Evolutionary conservation across 2,888 invertebrate species (phyloP).

Genomic region (Calliscelio sp.): DNA sequence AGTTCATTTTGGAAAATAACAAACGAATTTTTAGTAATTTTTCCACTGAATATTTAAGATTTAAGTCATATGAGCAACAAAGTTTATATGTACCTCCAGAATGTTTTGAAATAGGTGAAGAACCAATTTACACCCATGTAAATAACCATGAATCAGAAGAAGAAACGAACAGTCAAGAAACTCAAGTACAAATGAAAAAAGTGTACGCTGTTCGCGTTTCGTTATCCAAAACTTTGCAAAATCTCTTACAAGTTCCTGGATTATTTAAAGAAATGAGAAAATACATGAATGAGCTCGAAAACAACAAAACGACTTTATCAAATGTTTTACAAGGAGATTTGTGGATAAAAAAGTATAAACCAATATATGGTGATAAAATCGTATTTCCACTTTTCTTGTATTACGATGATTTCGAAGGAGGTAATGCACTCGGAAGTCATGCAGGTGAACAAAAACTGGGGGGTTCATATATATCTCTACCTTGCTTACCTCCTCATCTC

Average conservation of each 20-base stretch:
- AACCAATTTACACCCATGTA: neutral
- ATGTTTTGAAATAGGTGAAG: constrained; percentile 55
- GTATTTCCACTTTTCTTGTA: constrained; percentile 7
- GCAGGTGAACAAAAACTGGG: constrained; percentile 17
- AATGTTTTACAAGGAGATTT: constrained; percentile 24
- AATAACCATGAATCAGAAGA: neutral
- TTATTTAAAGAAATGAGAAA: constrained; percentile 6
- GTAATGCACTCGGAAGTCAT: constrained; percentile 21
- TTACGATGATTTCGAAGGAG: constrained; percentile 13
- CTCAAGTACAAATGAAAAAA: neutral
- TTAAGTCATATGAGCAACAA: constrained; percentile 28
- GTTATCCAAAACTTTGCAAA: neutral
- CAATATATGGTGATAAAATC: neutral
- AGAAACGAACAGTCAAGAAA: neutral
- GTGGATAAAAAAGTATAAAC: constrained; percentile 15
- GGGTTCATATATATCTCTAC: constrained; percentile 5
- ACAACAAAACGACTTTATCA: neutral
- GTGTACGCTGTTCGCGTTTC: constrained; percentile 10
- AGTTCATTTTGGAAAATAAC: constrained; percentile 43
- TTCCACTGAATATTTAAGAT: constrained; percentile 40
- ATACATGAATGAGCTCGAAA: neutral
- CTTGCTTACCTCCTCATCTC: constrained; percentile 15
- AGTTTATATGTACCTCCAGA: constrained; percentile 38
- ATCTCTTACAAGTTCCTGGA: constrained; percentile 1
- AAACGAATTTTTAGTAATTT: constrained; percentile 47